These are phyloP conservation scores for Nannospalax galili DNA, from an alignment of 2,113 vertebrate species.

Conservation along the genomic window DNA sequence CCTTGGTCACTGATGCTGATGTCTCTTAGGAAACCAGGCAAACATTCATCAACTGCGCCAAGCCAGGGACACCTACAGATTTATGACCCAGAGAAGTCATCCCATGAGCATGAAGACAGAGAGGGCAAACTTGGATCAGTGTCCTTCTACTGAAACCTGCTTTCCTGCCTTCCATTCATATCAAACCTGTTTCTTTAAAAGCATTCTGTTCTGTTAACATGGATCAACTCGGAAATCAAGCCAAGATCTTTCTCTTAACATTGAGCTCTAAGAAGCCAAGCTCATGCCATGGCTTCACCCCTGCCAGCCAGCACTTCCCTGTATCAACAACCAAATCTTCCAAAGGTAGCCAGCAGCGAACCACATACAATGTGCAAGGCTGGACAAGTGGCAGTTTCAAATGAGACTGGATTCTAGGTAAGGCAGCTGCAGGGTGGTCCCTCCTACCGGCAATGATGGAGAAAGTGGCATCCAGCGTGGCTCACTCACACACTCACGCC, in stretches of 20 bases:
- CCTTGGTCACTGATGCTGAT: background rate
- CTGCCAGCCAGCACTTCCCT: background rate
- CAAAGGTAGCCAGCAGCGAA: background rate
- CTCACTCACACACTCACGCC: background rate
- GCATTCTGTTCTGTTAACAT: background rate
- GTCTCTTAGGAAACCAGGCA: background rate
- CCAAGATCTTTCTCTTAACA: conserved; percentile 10
- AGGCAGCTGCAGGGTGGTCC: conserved; percentile 21
- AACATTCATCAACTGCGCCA: background rate
- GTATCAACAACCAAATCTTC: background rate
- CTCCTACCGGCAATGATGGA: background rate
- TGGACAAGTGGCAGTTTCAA: background rate
- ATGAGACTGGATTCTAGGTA: background rate
- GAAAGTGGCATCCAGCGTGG: background rate
- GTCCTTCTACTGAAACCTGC: background rate
- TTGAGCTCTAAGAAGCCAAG: background rate
- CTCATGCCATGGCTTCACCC: background rate
- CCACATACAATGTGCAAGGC: background rate
- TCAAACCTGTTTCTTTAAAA: background rate
- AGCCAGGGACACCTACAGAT: background rate
- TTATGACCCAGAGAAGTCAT: background rate
- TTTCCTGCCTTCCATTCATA: background rate
- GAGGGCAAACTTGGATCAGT: background rate
- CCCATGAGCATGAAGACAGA: background rate
- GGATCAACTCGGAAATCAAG: background rate